Base-by-base conservation (phyloP, 2,113 vertebrate species). In the Amazona vittata region DNA sequence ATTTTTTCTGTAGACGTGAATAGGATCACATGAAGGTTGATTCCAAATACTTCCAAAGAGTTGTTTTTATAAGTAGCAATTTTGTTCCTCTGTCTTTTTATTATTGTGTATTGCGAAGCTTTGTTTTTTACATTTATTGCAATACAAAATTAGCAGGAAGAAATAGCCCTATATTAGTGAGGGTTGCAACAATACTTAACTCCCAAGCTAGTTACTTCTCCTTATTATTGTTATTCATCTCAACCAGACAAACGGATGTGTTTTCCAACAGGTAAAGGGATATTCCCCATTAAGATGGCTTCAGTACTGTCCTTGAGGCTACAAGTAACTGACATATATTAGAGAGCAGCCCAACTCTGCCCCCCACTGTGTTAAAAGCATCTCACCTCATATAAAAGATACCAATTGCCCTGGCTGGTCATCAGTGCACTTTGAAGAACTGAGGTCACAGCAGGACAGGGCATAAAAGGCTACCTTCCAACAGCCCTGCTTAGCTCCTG, bases 71-170 rank as follows among this genome's bases (percentile, higher is more conserved):
- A 88, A 71, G 21, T 19, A 90, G 44, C 24, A 41, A 53, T 53
- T 89, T 68, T 50, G 16, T 91, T 76, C 63, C 18, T 95, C 74
- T 87, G 52, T 46, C 62, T 77, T 95, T 89, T 84, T 53, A 63
- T 57, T 82, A 49, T 65, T 89, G 26, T 81, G 25, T 17, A 43
- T 6, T 31, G 28, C 71, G 47, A 43, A 86, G 46, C 10, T 50
- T 73, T 47, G 50, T 76, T 73, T 81, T 67, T 44, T 39, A 10
- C 24, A 26, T 47, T 70, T 13, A 39, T 2, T 74, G 50, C 37
- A 35, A 46, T 33, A 52, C 25, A 70, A 83, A 84, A 35, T 29
- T 10, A 70, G 18, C 17, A 57, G 7, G 29, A 88, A 88, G 67
- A 14, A 85, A 16, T 33, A 82, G 13, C 1, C 82, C 25, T 31